phyloP scores from a whole-genome alignment of 2,888 invertebrate genomes.

The Ichneumon xanthorius region DNA sequence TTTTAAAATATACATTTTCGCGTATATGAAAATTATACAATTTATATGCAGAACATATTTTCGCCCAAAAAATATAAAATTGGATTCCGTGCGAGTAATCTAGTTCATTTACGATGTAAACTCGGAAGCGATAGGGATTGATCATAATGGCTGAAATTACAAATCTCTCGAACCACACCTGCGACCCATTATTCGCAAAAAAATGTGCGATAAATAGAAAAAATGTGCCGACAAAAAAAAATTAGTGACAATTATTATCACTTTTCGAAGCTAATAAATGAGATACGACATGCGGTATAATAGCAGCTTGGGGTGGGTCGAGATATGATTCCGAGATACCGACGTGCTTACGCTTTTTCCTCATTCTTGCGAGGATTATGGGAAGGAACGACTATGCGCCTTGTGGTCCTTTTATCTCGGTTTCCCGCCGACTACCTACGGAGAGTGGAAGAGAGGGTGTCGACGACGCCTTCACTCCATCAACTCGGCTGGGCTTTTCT shows the following conservation, averaged over 20 bases:
- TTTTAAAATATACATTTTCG: no score
- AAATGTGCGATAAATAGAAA: not conserved
- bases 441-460: slow-evolving; percentile 23
- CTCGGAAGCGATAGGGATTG: no score
- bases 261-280: slow-evolving; percentile 23
- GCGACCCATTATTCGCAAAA: not conserved
- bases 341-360: not conserved
- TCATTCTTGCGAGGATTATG: slow-evolving; percentile 18
- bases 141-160: not conserved
- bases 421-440: not conserved
- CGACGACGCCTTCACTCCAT: slow-evolving; percentile 31
- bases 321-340: not conserved
- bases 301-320: not conserved
- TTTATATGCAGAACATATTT: no score
- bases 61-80: no score
- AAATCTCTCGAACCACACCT: not conserved
- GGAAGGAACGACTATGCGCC: slow-evolving; percentile 6
- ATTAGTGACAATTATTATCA: not conserved
- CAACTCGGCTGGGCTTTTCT: slow-evolving; percentile 40
- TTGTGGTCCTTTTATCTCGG: not conserved
- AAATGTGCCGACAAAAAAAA: not conserved
- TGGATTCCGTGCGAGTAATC: no score
- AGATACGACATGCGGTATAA: not conserved
- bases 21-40: no score
- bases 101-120: no score